Evolutionary conservation across 2,113 vertebrate species (phyloP).

Genomic region (Pelecanus crispus): DNA sequence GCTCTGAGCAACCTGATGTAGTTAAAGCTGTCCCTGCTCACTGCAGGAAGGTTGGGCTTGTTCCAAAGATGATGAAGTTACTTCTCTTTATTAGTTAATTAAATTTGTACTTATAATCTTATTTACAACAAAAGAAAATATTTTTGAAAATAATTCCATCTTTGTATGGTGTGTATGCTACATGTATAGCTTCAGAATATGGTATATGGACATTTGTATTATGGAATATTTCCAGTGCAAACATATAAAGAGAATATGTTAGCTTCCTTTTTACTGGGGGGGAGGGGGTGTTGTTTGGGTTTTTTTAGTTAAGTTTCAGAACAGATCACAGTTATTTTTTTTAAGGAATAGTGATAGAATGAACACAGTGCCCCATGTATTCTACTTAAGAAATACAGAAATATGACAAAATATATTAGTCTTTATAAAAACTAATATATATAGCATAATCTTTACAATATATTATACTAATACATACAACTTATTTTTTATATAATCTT

Average conservation of each 20-base stretch:
- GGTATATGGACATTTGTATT: neutral
- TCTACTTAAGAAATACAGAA: neutral
- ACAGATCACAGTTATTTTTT: neutral
- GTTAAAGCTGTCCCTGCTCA: too few relatives aligned
- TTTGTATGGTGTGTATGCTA: neutral
- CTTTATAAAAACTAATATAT: neutral
- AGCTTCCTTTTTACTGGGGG: neutral
- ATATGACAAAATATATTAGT: neutral
- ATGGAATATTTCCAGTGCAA: neutral
- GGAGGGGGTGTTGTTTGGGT: rapidly evolving
- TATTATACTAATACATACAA: neutral
- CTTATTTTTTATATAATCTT: neutral
- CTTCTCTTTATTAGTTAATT: neutral
- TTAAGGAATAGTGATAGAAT: neutral
- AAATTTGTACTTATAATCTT: neutral
- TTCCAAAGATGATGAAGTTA: neutral
- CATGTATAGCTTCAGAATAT: neutral
- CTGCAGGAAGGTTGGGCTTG: too few relatives aligned
- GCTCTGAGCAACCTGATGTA: too few relatives aligned
- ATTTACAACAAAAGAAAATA: neutral
- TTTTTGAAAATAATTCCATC: neutral
- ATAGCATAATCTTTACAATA: neutral
- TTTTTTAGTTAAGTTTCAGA: neutral
- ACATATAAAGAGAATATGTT: neutral
- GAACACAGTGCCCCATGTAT: neutral